Evolutionary conservation across 2,797 vertebrate genomes (phyloP).

Genomic region (Anguilla pacifica): DNA sequence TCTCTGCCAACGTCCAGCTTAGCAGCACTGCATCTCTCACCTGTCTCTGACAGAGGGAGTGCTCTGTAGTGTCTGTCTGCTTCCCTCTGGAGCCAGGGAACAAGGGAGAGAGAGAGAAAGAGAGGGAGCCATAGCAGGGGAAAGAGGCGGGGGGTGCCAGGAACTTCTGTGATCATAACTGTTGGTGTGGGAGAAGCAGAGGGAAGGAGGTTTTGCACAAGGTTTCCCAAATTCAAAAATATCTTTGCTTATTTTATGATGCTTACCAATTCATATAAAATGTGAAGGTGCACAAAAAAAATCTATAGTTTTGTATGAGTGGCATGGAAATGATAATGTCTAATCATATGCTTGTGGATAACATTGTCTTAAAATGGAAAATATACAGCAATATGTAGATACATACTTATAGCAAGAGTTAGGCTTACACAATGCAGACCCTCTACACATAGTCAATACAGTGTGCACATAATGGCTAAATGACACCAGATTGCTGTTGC

Average conservation of each 20-base stretch:
- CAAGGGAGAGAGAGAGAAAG: conserved; percentile 18
- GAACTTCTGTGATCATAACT: conserved; percentile 13
- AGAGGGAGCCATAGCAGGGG: conserved; percentile 7
- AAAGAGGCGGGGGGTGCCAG: conserved; percentile 11
- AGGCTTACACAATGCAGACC: neutral
- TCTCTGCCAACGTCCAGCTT: neutral
- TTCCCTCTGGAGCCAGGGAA: conserved; percentile 6
- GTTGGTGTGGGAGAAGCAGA: neutral
- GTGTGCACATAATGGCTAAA: neutral
- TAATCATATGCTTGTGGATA: neutral
- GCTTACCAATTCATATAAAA: neutral
- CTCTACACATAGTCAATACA: neutral
- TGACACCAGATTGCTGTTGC: conserved; percentile 3
- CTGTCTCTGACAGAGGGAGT: conserved; percentile 12
- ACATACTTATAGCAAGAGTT: neutral
- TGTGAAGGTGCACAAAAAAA: neutral
- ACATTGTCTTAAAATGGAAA: neutral
- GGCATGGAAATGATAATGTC: neutral
- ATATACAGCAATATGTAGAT: neutral
- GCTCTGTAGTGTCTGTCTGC: conserved; percentile 8
- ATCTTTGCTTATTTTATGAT: neutral
- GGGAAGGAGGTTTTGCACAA: neutral
- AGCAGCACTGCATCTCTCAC: neutral
- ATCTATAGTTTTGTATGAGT: neutral
- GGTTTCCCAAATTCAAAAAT: neutral